Conservation (phyloP, 2,888 invertebrate genomes). For the Campoletis raptor region DNA sequence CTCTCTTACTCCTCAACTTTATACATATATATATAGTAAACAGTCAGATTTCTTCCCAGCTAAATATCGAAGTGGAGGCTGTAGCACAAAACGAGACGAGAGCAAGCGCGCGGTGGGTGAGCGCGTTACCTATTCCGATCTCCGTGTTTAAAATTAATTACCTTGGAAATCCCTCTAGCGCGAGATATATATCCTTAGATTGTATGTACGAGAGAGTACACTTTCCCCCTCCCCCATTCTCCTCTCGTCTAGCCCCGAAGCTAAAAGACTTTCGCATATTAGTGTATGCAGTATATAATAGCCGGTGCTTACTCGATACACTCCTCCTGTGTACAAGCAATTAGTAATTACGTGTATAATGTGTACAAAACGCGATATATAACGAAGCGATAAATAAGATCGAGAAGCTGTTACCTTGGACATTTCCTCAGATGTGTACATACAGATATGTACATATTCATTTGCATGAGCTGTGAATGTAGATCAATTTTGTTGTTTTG, state of each 20-base stretch:
- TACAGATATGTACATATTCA: background rate
- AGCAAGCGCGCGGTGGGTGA: constrained; percentile 52
- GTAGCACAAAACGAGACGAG: constrained; percentile 51
- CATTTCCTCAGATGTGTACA: constrained; percentile 4
- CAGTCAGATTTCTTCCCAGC: constrained; percentile 59
- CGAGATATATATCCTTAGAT: constrained; percentile 4
- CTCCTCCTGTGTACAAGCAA: constrained; percentile 41
- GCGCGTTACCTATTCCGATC: constrained; percentile 59
- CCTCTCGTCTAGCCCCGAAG: background rate
- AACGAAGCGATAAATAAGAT: constrained; percentile 37
- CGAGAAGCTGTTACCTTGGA: constrained; percentile 29
- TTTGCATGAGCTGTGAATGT: background rate
- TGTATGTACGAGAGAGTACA: constrained; percentile 1
- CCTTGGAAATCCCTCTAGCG: constrained; percentile 49
- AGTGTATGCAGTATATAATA: background rate
- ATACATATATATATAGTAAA: background rate
- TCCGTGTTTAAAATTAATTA: constrained; percentile 66
- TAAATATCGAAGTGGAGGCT: constrained; percentile 25
- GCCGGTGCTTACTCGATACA: constrained; percentile 37
- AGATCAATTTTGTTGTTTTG: background rate
- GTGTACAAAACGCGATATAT: constrained; percentile 43
- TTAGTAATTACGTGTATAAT: constrained; percentile 60
- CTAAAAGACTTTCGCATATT: constrained; percentile 43
- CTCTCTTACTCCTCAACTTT: constrained; percentile 9
- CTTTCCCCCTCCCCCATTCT: background rate